phyloP scores from a whole-genome alignment of 92 coral and sea anemone species.

The Porites divaricata region DNA sequence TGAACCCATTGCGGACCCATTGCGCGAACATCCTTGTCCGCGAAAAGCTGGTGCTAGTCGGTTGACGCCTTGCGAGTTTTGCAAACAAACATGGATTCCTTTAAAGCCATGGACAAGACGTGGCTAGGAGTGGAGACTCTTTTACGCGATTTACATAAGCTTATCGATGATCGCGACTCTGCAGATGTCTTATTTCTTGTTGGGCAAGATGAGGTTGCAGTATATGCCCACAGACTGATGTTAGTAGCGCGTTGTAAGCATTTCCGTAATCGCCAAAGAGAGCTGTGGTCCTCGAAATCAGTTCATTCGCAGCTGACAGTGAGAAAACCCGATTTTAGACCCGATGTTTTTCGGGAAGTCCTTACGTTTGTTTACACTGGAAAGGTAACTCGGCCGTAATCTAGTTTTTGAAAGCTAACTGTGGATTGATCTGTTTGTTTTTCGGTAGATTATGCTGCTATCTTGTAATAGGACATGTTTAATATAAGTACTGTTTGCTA shows the following conservation, averaged over 20 bases:
- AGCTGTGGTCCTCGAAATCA: slow-evolving; percentile 68
- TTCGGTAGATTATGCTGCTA: not conserved
- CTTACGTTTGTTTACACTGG: slow-evolving; percentile 88
- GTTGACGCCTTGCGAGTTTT: not conserved
- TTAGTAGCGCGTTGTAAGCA: slow-evolving; percentile 72
- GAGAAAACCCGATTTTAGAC: slow-evolving; percentile 68
- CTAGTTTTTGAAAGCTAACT: not conserved
- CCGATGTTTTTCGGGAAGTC: slow-evolving; percentile 89
- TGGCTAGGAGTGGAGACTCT: slow-evolving; percentile 81
- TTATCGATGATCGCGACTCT: slow-evolving; percentile 81
- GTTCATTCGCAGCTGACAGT: slow-evolving; percentile 69
- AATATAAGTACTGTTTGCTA: too few relatives aligned
- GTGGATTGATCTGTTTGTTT: not conserved
- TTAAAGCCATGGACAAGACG: slow-evolving; percentile 42
- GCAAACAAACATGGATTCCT: slow-evolving; percentile 63
- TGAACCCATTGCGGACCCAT: too few relatives aligned
- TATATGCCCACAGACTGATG: slow-evolving; percentile 85
- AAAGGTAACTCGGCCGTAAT: slow-evolving; percentile 60
- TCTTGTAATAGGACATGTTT: not conserved
- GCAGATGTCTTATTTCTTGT: slow-evolving; percentile 87
- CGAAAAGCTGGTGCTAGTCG: not conserved
- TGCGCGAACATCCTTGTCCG: not conserved
- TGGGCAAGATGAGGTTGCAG: slow-evolving; percentile 69
- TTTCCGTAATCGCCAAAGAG: slow-evolving; percentile 74
- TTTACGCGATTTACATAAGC: slow-evolving; percentile 68